These are phyloP conservation scores for Oryzias dopingdopingensis DNA, from an alignment of 2,797 vertebrate species.

Conservation along the genomic window DNA sequence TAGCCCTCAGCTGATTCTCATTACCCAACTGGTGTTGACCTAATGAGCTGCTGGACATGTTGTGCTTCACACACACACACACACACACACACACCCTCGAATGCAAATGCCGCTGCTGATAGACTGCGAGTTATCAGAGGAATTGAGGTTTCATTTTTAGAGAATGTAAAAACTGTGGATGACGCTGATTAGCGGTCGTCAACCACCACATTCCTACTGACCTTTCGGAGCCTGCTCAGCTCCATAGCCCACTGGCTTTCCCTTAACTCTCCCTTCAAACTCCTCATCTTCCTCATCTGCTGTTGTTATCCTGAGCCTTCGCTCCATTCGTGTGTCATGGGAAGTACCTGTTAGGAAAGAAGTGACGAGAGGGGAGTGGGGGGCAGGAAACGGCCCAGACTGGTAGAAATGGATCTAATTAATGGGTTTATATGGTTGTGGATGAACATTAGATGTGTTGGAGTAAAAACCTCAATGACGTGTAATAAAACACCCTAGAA, in stretches of 20 bases:
- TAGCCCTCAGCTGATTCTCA: conserved; percentile 55
- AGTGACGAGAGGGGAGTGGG: neutral
- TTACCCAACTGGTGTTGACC: conserved; percentile 42
- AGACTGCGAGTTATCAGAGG: conserved; percentile 3
- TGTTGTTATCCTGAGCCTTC: conserved; percentile 29
- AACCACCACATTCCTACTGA: neutral
- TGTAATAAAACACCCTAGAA: neutral
- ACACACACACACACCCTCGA: conserved; percentile 5
- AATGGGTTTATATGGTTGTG: conserved; percentile 9
- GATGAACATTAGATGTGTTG: conserved; percentile 7
- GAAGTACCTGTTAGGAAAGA: conserved; percentile 34
- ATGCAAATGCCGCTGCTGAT: conserved; percentile 22
- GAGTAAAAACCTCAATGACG: conserved; percentile 6
- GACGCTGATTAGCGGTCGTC: neutral
- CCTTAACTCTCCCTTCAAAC: conserved; percentile 5
- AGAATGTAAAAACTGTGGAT: conserved; percentile 3
- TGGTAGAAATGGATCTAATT: conserved; percentile 17
- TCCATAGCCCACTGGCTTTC: conserved; percentile 12
- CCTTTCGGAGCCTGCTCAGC: conserved; percentile 23
- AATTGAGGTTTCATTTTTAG: neutral
- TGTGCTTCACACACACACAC: conserved; percentile 15
- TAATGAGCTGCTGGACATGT: conserved; percentile 54
- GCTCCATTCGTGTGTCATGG: conserved; percentile 18
- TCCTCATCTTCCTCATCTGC: conserved; percentile 31
- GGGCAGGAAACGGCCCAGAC: conserved; percentile 44